phyloP scores from a whole-genome alignment of 2,888 invertebrate genomes.

The Cantharis lateralis region DNA sequence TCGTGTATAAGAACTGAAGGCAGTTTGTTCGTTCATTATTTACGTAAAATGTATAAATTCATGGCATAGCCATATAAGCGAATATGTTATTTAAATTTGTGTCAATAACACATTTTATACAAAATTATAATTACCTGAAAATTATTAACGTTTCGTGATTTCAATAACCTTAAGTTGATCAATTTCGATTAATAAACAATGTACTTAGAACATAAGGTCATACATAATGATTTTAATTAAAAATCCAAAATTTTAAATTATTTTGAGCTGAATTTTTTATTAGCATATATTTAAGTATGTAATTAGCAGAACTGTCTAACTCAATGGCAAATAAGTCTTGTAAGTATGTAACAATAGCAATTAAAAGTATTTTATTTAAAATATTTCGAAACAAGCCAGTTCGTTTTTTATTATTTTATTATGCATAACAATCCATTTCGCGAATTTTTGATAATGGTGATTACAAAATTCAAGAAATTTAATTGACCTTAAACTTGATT shows the following conservation, averaged over 20 bases:
- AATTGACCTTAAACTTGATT: neutral
- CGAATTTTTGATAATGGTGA: neutral
- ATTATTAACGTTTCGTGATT: constrained; percentile 17
- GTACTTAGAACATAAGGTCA: constrained; percentile 7
- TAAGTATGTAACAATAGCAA: neutral
- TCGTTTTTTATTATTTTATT: neutral
- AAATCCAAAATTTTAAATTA: neutral
- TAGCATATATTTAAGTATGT: neutral
- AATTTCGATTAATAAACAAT: constrained; percentile 8
- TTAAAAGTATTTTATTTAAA: neutral
- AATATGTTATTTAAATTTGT: constrained; percentile 9
- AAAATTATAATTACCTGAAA: constrained; percentile 7
- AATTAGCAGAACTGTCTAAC: neutral
- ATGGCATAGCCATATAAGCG: neutral
- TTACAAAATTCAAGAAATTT: neutral
- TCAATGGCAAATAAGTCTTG: neutral
- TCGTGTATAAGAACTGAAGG: neutral
- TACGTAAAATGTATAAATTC: neutral
- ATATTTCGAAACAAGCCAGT: neutral
- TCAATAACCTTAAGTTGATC: constrained; percentile 12
- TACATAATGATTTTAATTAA: neutral
- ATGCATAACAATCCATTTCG: neutral
- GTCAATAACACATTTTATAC: constrained; percentile 15
- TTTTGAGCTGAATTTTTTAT: neutral
- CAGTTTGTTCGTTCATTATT: neutral